Base-by-base conservation (phyloP, 1,140 invertebrate genomes). In the Sinonovacula constricta region DNA sequence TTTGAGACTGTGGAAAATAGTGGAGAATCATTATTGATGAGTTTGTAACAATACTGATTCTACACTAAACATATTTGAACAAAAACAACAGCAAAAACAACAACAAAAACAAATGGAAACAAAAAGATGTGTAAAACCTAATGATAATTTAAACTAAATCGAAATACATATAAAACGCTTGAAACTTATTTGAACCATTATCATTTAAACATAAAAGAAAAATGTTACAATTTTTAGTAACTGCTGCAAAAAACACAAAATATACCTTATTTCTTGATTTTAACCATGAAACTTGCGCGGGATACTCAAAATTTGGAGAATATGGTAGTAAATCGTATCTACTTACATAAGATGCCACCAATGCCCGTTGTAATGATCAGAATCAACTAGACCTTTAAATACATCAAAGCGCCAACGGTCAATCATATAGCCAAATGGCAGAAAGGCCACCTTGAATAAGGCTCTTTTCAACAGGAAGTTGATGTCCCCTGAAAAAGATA, bases 381-480 rank as follows among this genome's bases (percentile, higher is more conserved):
- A 22, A 1, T 15, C 30, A n/a, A 36, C 66, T 34, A 18, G 31
- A 15, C 70, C 78, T 24, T 54, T 22, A 22, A 80, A 62, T 10
- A 80, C 69, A 24, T 36, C 45, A 62, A 62, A 80, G 14, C 69
- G 63, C 78, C 78, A 80, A 56, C 69, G 67, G 54, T 80, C 78
- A n/a, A 74, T 68, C 28, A 80, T 66, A 54, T 80, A 80, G 15
- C 65, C 39, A 26, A 80, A 80, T 28, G 97, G 97, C 1, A 98
- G 90, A 87, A 98, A 97, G 0, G 94, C 95, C 3, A 99, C 93
- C 90, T 97, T 97, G 57, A 96, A 93, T 33, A 98, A 91, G 5
- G 95, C 96, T 81, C 96, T 94, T 70, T 93, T 90, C 88, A 96
- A 94, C 1, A 97, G 91, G 86, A 94, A 97, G 90, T 98, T 98